A percentile compares a stretch with the other conserved stretches of the same genome.
Evolutionary conservation across 2,888 invertebrate genomes (phyloP).

Genomic region (Lasius platythorax): DNA sequence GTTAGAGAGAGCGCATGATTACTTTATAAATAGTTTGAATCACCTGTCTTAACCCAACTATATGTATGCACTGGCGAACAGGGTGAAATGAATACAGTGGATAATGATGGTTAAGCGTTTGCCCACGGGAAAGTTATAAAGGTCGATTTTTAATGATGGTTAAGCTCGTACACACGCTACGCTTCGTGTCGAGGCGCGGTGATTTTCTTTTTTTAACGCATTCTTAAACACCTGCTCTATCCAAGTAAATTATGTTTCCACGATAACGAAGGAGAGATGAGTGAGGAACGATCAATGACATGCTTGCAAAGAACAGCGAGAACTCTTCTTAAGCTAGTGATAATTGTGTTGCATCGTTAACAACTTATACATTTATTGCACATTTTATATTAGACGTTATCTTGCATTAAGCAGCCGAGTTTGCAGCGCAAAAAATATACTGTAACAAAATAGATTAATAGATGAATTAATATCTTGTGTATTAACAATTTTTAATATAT

Average conservation of each 20-base stretch:
- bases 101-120: conserved; percentile 42
- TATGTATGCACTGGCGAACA: conserved; percentile 18
- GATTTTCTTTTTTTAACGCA: conserved; percentile 32
- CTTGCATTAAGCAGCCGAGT: neutral
- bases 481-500: neutral
- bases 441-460: neutral
- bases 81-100: conserved; percentile 46
- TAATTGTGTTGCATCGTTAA: neutral
- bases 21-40: conserved; percentile 42
- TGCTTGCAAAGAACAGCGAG: neutral
- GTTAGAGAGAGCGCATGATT: conserved; percentile 16
- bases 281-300: conserved; percentile 20
- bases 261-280: conserved; percentile 25
- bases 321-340: conserved; percentile 4
- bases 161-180: conserved; percentile 42
- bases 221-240: conserved; percentile 41
- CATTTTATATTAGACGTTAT: neutral
- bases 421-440: neutral
- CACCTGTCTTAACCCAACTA: conserved; percentile 38
- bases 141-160: conserved; percentile 47
- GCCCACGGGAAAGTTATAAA: conserved; percentile 52
- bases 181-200: conserved; percentile 31
- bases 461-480: neutral
- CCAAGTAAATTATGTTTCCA: conserved; percentile 30
- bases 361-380: neutral